Evolutionary conservation across 2,797 vertebrate genomes (phyloP).

Genomic region (Premnoplex brunnescens): DNA sequence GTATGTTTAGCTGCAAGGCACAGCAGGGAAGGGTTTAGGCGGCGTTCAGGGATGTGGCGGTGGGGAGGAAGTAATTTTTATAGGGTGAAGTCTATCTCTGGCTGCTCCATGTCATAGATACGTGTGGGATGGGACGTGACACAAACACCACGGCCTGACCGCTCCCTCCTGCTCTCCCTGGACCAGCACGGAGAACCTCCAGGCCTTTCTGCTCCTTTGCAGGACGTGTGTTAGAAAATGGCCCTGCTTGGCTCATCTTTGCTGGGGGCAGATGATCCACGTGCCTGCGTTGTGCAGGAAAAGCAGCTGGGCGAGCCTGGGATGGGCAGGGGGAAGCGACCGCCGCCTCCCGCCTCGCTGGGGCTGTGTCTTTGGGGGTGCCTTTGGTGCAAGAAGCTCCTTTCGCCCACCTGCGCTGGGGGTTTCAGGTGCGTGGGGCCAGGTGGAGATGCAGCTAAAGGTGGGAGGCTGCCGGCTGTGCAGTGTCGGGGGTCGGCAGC

Average conservation of each 20-base stretch:
- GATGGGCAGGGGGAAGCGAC: neutral
- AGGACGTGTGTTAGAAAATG: neutral
- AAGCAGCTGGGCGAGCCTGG: neutral
- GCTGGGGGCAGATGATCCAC: neutral
- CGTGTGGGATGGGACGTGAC: neutral
- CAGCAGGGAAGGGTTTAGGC: neutral
- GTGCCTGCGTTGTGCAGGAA: neutral
- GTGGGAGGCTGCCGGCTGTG: fast-evolving
- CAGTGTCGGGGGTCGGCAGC: neutral
- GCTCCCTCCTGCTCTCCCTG: neutral
- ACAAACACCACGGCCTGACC: neutral
- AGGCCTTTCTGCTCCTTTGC: neutral
- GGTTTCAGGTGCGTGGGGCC: neutral
- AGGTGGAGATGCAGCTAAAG: neutral
- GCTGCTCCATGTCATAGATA: neutral
- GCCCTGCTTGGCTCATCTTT: neutral
- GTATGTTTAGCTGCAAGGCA: neutral
- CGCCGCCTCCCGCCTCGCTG: fast-evolving
- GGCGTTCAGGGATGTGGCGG: fast-evolving
- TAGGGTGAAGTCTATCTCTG: neutral
- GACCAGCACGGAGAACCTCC: neutral
- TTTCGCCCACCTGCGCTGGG: too few species aligned
- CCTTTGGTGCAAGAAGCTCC: neutral
- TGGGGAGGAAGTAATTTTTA: neutral
- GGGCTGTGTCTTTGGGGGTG: too few species aligned